Percentiles rank a stretch among this genome's conserved stretches.
Conservation (phyloP, 2,797 vertebrate species). For the Falco novaeseelandiae region DNA sequence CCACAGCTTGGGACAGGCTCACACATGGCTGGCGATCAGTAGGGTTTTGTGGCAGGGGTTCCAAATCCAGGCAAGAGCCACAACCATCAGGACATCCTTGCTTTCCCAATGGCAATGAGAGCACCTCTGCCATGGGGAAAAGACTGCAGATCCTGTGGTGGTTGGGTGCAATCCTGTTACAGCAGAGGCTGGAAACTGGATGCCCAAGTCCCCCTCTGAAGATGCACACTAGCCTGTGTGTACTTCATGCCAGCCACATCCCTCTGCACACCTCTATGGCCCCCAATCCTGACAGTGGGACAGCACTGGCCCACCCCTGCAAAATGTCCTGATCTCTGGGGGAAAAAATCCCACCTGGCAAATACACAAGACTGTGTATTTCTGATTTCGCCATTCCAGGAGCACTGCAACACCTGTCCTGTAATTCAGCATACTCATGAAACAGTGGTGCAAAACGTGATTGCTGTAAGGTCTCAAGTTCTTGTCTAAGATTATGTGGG, state of each 20-base stretch:
- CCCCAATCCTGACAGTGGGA: fast-evolving
- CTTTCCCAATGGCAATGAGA: not conserved
- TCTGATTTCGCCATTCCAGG: not conserved
- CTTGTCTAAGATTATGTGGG: not conserved
- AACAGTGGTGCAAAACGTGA: not conserved
- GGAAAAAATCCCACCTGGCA: not conserved
- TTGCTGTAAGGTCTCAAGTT: fast-evolving
- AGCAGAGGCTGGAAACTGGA: not conserved
- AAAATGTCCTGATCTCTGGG: not conserved
- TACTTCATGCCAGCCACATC: not conserved
- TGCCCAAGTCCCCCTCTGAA: not conserved
- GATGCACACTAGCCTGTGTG: fast-evolving
- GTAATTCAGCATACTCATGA: not conserved
- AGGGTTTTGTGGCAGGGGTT: not conserved
- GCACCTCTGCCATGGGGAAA: not conserved
- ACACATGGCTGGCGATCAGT: fast-evolving
- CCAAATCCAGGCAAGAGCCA: not conserved
- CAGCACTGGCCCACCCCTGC: not conserved
- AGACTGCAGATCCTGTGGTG: not conserved
- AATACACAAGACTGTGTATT: not conserved
- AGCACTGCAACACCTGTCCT: not conserved
- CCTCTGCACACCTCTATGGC: not conserved
- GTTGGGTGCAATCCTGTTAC: not conserved
- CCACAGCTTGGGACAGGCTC: not conserved
- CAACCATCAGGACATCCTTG: not conserved